These are phyloP conservation scores for Babyrousa celebensis DNA, from an alignment of 2,797 vertebrate genomes.

Conservation along the genomic window DNA sequence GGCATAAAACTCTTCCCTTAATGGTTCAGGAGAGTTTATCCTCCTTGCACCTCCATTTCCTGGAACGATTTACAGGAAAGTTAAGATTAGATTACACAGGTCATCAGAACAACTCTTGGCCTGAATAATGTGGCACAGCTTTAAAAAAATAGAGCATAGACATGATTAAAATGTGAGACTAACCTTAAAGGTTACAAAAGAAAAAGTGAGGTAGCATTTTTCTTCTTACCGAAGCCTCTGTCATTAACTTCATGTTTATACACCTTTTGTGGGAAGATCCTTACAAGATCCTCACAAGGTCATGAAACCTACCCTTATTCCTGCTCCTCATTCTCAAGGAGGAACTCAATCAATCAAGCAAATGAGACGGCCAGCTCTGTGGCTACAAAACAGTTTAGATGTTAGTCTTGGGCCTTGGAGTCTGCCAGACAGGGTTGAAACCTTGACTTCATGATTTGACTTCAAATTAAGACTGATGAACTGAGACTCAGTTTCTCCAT, in stretches of 20 bases:
- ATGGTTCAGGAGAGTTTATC: not conserved
- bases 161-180: not conserved
- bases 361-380: not conserved
- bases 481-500: not conserved
- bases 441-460: not conserved
- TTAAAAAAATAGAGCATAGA: not conserved
- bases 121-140: not conserved
- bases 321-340: not conserved
- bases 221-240: not conserved
- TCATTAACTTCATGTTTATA: not conserved
- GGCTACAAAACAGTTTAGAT: not conserved
- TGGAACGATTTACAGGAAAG: not conserved
- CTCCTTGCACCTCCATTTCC: not conserved
- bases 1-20: not conserved
- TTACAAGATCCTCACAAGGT: not conserved
- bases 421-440: not conserved
- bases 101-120: not conserved
- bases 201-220: not conserved
- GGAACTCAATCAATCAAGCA: not conserved
- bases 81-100: not conserved
- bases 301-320: not conserved
- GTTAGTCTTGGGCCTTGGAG: not conserved
- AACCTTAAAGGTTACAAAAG: not conserved
- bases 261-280: not conserved
- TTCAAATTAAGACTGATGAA: not conserved